Conservation (phyloP, 2,113 vertebrate species). For the Lasiurus cinereus region DNA sequence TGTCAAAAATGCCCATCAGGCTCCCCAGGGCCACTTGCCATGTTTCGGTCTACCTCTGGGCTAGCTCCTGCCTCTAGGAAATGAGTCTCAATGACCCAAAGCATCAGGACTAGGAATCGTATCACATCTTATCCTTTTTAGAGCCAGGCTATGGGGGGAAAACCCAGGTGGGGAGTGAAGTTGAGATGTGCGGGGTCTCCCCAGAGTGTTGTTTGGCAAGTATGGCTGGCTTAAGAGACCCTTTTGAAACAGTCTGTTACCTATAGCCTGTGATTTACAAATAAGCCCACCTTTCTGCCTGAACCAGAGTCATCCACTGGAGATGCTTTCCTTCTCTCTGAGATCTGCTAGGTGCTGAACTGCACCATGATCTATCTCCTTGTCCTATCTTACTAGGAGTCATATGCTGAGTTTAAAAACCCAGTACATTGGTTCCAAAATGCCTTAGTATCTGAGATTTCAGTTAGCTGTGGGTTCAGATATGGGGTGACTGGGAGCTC, state of each 20-base stretch:
- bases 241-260: not conserved
- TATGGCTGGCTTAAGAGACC: not conserved
- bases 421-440: not conserved
- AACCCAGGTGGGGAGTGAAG: rapidly evolving
- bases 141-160: not conserved
- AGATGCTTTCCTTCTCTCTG: not conserved
- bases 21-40: not conserved
- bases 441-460: not conserved
- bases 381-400: rapidly evolving
- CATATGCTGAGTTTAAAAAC: not conserved
- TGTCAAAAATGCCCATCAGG: not conserved
- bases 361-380: rapidly evolving
- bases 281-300: rapidly evolving
- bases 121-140: too few species aligned
- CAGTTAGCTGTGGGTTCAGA: rapidly evolving
- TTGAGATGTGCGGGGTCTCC: rapidly evolving
- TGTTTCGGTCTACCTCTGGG: rapidly evolving
- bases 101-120: not conserved
- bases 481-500: not conserved
- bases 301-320: too few species aligned
- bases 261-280: not conserved
- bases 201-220: too few species aligned
- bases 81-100: not conserved
- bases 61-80: not conserved
- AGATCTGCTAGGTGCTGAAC: rapidly evolving